Percentiles rank a stretch among this genome's conserved stretches.
Conservation (phyloP, 2,113 vertebrate genomes). For the Pteropus alecto region DNA sequence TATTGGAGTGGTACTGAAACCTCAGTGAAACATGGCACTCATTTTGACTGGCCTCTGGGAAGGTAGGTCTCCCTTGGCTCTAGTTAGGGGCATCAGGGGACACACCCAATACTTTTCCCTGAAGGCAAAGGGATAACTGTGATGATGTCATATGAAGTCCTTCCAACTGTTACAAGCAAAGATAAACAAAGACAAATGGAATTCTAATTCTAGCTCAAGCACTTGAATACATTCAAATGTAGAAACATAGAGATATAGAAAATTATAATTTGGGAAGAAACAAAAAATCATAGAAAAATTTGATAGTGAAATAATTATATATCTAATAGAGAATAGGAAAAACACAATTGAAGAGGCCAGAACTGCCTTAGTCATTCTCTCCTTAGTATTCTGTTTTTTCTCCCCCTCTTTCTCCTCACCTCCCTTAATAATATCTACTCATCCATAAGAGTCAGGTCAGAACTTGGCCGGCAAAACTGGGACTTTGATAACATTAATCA, state of each 20-base stretch:
- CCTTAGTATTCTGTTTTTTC: not conserved
- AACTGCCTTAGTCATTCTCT: not conserved
- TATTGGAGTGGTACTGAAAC: not conserved
- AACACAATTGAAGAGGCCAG: not conserved
- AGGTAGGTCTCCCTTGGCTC: not conserved
- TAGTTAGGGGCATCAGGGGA: not conserved
- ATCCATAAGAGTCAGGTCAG: not conserved
- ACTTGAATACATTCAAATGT: not conserved
- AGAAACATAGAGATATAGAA: not conserved
- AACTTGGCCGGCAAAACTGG: not conserved
- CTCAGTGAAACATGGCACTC: not conserved
- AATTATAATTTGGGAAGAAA: not conserved
- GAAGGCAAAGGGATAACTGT: not conserved
- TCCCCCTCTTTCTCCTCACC: not conserved
- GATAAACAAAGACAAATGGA: not conserved
- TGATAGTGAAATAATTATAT: not conserved
- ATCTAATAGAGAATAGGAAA: not conserved
- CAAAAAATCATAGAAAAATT: not conserved
- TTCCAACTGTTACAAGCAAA: not conserved
- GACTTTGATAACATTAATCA: not conserved
- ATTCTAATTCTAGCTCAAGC: not conserved
- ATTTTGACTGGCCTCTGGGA: not conserved
- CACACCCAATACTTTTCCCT: not conserved
- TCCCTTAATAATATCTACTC: not conserved
- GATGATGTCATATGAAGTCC: not conserved